A percentile compares a stretch with the other conserved stretches of the same genome.
phyloP scores from a whole-genome alignment of 2,888 invertebrate genomes.

The Lasius platythorax region DNA sequence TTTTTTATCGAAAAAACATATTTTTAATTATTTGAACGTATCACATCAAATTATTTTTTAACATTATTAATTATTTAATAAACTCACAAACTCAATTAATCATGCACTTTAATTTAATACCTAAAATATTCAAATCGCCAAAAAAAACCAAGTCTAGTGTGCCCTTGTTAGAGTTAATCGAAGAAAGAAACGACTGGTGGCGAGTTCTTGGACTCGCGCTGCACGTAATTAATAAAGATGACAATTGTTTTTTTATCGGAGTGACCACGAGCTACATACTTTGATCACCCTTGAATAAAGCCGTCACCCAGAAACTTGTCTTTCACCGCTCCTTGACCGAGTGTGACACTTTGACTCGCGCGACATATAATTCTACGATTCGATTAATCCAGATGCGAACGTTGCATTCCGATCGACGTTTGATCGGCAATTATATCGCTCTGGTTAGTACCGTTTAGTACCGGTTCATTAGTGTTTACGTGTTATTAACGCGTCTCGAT shows the following conservation, averaged over 20 bases:
- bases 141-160: too few relatives aligned
- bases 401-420: not conserved
- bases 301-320: constrained; percentile 16
- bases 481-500: not conserved
- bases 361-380: not conserved
- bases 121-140: too few relatives aligned
- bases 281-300: constrained; percentile 33
- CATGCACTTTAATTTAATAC: too few relatives aligned
- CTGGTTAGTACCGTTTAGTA: constrained; percentile 10
- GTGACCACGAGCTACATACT: constrained; percentile 28
- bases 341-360: not conserved
- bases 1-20: too few relatives aligned
- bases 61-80: too few relatives aligned
- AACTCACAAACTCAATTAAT: too few relatives aligned
- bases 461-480: constrained; percentile 10
- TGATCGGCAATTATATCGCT: constrained; percentile 1
- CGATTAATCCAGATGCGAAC: constrained; percentile 2
- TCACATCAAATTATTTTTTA: too few relatives aligned
- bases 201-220: not conserved
- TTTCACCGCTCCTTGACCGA: constrained; percentile 27
- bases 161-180: not conserved
- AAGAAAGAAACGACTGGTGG: not conserved
- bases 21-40: too few relatives aligned
- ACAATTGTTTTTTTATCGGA: not conserved
- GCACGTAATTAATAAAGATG: not conserved